Conservation (phyloP, 1,140 invertebrate species). For the Lasaia peninsularis region DNA sequence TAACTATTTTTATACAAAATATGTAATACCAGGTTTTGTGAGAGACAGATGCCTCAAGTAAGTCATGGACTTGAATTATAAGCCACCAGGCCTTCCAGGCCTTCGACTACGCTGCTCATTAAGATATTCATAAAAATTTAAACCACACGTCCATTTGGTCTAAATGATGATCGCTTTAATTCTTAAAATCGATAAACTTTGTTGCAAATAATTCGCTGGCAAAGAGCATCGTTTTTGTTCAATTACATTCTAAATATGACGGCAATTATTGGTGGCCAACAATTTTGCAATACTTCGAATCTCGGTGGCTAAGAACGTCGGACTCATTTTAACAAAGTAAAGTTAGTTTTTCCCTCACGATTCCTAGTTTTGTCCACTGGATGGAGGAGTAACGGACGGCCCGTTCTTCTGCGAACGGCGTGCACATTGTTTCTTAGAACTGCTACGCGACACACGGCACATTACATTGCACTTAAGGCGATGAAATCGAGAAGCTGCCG, state of each 20-base stretch:
- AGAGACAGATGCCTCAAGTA: too few species aligned
- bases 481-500: too few species aligned
- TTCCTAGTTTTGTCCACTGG: slow-evolving; percentile 10
- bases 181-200: neutral
- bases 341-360: slow-evolving; percentile 6
- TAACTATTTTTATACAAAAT: too few species aligned
- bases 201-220: neutral
- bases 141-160: too few species aligned
- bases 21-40: too few species aligned
- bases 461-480: neutral
- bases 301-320: neutral
- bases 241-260: slow-evolving; percentile 4
- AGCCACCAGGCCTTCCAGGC: too few species aligned
- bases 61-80: too few species aligned
- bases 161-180: too few species aligned
- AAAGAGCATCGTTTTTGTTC: neutral
- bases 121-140: too few species aligned
- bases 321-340: slow-evolving; percentile 5
- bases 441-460: neutral
- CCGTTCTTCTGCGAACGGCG: neutral
- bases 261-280: slow-evolving; percentile 4
- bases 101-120: too few species aligned
- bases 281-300: slow-evolving; percentile 9
- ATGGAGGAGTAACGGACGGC: slow-evolving; percentile 4
- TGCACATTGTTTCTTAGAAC: slow-evolving; percentile 5